These are phyloP conservation scores for Theristicus caerulescens DNA, from an alignment of 2,113 vertebrate genomes.

Conservation along the genomic window DNA sequence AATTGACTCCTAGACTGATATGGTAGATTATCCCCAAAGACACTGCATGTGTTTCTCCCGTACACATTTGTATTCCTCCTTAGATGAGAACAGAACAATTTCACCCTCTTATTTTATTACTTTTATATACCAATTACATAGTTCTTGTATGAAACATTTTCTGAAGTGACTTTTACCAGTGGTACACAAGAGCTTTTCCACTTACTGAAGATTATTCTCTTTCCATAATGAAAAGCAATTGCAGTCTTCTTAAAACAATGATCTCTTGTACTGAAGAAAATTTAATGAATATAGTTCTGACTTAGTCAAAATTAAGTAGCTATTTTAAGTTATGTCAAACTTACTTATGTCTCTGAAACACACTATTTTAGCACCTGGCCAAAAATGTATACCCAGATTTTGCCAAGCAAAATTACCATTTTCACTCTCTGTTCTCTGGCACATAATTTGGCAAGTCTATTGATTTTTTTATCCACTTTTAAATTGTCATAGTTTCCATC, in stretches of 20 bases:
- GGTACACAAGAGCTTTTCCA: not conserved
- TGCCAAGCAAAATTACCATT: not conserved
- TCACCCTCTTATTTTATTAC: not conserved
- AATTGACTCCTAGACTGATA: not conserved
- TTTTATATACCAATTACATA: not conserved
- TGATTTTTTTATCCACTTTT: not conserved
- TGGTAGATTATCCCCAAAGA: not conserved
- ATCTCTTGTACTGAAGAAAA: not conserved
- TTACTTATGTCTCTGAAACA: not conserved
- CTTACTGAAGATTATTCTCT: not conserved
- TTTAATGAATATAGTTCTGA: not conserved
- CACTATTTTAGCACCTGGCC: not conserved
- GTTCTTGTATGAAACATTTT: not conserved
- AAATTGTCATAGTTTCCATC: not conserved
- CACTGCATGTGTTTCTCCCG: not conserved
- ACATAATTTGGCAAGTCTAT: not conserved
- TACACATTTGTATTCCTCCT: not conserved
- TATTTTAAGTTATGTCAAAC: not conserved
- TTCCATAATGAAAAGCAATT: not conserved
- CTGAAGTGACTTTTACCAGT: not conserved
- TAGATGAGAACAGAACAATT: not conserved
- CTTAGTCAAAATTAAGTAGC: not conserved
- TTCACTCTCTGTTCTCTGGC: not conserved
- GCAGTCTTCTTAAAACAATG: slow-evolving; percentile 6
- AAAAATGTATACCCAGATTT: not conserved